phyloP scores from a whole-genome alignment of 2,113 vertebrate genomes.

The Elaphurus davidianus region DNA sequence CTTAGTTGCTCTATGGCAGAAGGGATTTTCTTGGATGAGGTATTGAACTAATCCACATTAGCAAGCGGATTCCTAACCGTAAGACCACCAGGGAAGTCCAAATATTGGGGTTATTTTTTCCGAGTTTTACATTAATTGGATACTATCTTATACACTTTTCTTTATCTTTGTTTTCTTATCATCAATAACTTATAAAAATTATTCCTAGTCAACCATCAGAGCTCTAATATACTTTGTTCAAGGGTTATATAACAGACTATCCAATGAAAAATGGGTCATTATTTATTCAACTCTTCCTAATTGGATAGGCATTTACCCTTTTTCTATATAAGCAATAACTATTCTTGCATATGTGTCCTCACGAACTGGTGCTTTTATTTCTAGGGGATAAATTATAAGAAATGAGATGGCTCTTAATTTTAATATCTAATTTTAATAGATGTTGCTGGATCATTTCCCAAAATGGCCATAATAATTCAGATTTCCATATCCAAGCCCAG shows the following conservation, averaged over 20 bases:
- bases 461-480: background rate
- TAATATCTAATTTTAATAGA: conserved; percentile 14
- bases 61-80: background rate
- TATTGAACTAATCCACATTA: background rate
- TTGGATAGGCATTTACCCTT: background rate
- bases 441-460: background rate
- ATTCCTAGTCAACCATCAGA: background rate
- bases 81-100: background rate
- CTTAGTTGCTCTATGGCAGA: background rate
- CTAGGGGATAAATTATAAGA: background rate
- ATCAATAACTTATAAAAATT: background rate
- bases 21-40: background rate
- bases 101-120: background rate
- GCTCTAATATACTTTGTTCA: background rate
- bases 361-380: background rate
- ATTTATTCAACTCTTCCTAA: background rate
- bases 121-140: background rate
- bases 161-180: background rate
- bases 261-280: background rate
- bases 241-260: background rate
- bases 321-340: background rate
- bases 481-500: background rate
- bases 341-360: background rate
- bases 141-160: background rate
- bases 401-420: background rate